Percentiles rank a stretch among this genome's conserved stretches.
phyloP scores from a whole-genome alignment of 2,888 invertebrate species.

The Strigamia crassipes region DNA sequence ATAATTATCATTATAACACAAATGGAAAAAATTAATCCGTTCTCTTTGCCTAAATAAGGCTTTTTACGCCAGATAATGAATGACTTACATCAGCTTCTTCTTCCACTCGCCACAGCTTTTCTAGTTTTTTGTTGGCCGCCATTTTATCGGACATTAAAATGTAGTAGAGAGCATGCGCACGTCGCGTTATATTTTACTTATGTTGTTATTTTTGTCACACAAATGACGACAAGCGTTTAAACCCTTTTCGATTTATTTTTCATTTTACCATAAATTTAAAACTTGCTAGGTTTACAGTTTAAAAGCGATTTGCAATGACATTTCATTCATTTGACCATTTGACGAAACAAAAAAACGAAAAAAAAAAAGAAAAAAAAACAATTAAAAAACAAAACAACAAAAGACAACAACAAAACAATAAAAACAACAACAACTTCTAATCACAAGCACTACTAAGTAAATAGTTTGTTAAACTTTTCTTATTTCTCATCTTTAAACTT shows the following conservation, averaged over 20 bases:
- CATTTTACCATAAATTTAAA: constrained; percentile 3
- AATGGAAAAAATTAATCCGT: no score
- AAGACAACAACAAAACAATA: neutral
- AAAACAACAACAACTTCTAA: neutral
- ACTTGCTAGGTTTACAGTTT: neutral
- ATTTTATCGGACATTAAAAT: no score
- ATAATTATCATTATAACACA: no score
- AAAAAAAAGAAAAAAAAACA: neutral
- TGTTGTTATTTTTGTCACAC: no score
- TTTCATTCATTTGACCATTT: constrained; percentile 10
- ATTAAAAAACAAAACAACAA: neutral
- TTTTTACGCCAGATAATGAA: no score
- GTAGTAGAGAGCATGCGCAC: no score
- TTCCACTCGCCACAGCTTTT: no score
- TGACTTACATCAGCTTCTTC: no score
- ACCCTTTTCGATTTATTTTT: neutral
- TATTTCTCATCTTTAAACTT: constrained; percentile 6
- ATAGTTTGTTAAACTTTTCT: neutral
- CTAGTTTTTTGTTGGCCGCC: no score
- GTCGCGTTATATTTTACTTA: no score
- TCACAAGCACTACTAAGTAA: neutral
- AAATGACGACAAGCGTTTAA: neutral
- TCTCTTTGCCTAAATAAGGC: no score
- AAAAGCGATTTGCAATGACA: neutral
- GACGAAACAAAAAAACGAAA: neutral